These are phyloP conservation scores for Mormoops blainvillei DNA, from an alignment of 2,113 vertebrate species.

Conservation along the genomic window DNA sequence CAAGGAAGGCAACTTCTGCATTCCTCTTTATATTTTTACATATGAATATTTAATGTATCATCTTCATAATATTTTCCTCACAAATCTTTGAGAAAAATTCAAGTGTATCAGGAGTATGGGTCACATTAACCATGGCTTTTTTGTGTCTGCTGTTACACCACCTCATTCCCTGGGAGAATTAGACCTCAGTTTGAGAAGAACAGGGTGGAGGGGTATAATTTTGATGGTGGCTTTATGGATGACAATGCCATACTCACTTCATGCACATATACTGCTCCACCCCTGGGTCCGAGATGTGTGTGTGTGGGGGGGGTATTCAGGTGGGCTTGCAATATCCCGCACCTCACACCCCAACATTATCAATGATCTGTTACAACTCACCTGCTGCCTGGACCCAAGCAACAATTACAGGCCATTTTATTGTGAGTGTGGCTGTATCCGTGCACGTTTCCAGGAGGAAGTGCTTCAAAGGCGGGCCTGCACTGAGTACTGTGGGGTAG, in stretches of 20 bases:
- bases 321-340: background rate
- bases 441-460: background rate
- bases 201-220: background rate
- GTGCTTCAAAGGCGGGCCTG: background rate
- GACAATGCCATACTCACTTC: background rate
- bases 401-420: background rate
- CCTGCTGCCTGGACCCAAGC: background rate
- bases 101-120: background rate
- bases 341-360: background rate
- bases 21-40: background rate
- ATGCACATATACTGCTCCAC: background rate
- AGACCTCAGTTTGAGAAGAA: background rate
- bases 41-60: background rate
- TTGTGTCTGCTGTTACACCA: background rate
- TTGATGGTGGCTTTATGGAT: background rate
- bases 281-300: background rate
- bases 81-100: constrained; percentile 22
- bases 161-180: background rate
- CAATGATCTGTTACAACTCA: background rate
- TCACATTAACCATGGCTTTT: background rate
- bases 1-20: background rate
- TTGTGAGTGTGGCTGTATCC: background rate
- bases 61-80: background rate
- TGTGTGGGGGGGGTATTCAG: background rate
- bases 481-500: background rate